phyloP scores from a whole-genome alignment of 2,113 vertebrate species.

The Lycaon pictus region DNA sequence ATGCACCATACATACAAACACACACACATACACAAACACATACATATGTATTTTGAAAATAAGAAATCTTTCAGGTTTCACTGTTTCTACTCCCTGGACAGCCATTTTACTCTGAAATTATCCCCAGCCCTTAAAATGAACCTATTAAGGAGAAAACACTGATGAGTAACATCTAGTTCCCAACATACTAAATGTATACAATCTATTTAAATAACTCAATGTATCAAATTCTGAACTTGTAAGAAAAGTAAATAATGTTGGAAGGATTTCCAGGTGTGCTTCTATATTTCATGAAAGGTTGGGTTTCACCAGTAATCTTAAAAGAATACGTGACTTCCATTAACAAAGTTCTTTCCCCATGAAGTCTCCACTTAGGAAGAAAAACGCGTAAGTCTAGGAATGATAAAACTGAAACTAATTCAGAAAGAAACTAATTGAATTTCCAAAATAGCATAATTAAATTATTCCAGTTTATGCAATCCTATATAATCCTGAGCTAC shows the following conservation, averaged over 20 bases:
- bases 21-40: not conserved
- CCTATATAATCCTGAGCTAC: not conserved
- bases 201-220: conserved; percentile 25
- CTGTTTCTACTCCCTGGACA: not conserved
- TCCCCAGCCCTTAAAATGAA: not conserved
- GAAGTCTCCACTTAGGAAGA: conserved; percentile 21
- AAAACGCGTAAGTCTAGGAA: not conserved
- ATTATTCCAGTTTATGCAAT: not conserved
- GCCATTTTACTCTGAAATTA: conserved; percentile 4
- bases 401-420: conserved; percentile 36
- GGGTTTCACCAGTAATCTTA: conserved; percentile 13
- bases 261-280: not conserved
- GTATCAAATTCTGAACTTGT: conserved; percentile 28
- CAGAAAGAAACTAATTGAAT: conserved; percentile 47
- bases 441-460: conserved; percentile 9
- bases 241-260: conserved; percentile 13
- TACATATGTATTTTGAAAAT: not conserved
- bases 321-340: not conserved
- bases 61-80: conserved; percentile 45
- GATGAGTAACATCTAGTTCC: conserved; percentile 14
- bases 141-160: not conserved
- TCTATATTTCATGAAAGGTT: conserved; percentile 31
- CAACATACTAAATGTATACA: not conserved
- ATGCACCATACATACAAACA: not conserved
- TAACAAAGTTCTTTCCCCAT: not conserved